phyloP scores from a whole-genome alignment of 1,140 invertebrate species.

The Phocides pigmalion region DNA sequence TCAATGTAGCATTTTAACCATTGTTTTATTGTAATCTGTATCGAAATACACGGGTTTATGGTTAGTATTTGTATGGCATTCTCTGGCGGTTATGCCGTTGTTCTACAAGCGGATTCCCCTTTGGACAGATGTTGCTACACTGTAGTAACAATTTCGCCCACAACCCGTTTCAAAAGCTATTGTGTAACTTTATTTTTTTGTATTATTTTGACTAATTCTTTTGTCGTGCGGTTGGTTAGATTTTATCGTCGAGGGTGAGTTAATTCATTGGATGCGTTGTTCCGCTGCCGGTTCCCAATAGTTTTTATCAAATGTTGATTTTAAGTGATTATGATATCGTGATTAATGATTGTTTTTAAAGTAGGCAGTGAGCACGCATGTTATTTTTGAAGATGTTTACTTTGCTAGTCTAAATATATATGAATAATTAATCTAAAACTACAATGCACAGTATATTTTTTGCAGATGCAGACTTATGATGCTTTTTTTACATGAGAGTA shows the following conservation, averaged over 20 bases:
- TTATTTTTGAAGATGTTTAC: no score
- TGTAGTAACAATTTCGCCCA: constrained; percentile 81
- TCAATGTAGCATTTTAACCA: constrained; percentile 25
- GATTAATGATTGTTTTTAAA: constrained; percentile 37
- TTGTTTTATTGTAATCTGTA: constrained; percentile 8
- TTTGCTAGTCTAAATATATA: not conserved
- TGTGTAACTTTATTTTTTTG: constrained; percentile 76
- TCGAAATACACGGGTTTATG: not conserved
- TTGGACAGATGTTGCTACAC: constrained; percentile 80
- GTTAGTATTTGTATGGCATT: constrained; percentile 22
- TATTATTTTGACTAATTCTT: constrained; percentile 81
- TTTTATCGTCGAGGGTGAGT: constrained; percentile 69
- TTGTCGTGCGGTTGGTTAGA: constrained; percentile 80
- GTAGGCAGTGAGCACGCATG: no score
- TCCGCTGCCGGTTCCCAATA: constrained; percentile 68
- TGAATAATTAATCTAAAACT: no score
- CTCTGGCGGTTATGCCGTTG: constrained; percentile 13
- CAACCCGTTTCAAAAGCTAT: constrained; percentile 71
- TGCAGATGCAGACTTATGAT: no score
- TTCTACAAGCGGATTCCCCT: constrained; percentile 47
- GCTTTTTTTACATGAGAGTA: no score
- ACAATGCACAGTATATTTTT: no score
- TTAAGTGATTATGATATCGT: constrained; percentile 38
- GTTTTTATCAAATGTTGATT: constrained; percentile 53
- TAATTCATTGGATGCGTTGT: constrained; percentile 73